Evolutionary conservation across 2,888 invertebrate species (phyloP).

Genomic region (Atrina japonica): DNA sequence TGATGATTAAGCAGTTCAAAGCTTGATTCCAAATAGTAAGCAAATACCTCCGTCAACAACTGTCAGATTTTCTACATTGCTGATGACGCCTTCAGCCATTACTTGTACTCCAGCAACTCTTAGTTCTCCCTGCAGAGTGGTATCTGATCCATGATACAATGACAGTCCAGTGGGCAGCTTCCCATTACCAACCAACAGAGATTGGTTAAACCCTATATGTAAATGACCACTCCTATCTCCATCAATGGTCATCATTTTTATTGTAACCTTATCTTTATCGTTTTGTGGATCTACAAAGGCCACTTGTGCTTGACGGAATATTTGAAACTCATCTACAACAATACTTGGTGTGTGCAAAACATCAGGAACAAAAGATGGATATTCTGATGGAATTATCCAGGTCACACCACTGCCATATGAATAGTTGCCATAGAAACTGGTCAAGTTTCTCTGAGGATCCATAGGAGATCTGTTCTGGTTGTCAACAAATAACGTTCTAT

Average conservation of each 20-base stretch:
- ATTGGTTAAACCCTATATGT: slow-evolving; percentile 66
- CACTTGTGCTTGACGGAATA: slow-evolving; percentile 44
- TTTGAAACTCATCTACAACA: slow-evolving; percentile 57
- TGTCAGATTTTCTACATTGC: slow-evolving; percentile 69
- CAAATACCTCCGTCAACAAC: slow-evolving; percentile 67
- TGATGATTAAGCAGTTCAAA: too few species aligned
- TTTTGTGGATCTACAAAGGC: slow-evolving; percentile 37
- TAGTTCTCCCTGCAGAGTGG: slow-evolving; percentile 65
- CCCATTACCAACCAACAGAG: slow-evolving; percentile 60
- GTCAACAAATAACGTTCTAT: slow-evolving; percentile 64
- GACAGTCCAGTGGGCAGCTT: slow-evolving; percentile 59
- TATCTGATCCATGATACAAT: slow-evolving; percentile 61
- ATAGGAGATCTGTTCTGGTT: slow-evolving; percentile 51
- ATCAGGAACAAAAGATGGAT: slow-evolving; percentile 52
- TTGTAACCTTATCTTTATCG: slow-evolving; percentile 40
- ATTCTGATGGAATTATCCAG: slow-evolving; percentile 57
- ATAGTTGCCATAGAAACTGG: slow-evolving; percentile 44
- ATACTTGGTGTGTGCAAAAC: slow-evolving; percentile 39
- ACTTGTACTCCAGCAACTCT: slow-evolving; percentile 65
- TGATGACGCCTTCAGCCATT: slow-evolving; percentile 60
- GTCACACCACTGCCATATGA: slow-evolving; percentile 51
- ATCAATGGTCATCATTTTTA: slow-evolving; percentile 49
- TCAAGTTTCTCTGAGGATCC: slow-evolving; percentile 49
- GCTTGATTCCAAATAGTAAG: too few species aligned
- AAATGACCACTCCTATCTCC: slow-evolving; percentile 64